Evolutionary conservation across 2,888 invertebrate species (phyloP), one percentile per base, ranked within the genome.

Genomic region (Mechanitis mazaeus): DNA sequence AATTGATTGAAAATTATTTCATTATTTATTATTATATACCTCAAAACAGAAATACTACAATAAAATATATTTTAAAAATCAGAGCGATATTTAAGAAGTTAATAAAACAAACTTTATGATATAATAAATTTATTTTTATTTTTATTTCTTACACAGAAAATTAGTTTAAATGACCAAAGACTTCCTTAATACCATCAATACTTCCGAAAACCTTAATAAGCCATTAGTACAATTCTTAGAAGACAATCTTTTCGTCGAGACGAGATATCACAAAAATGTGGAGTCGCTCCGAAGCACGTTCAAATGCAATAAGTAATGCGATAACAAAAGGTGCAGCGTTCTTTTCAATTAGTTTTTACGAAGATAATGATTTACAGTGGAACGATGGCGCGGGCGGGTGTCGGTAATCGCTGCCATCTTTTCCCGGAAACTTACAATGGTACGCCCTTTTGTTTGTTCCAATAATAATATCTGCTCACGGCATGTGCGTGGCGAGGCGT

Each of bases 291-390:
- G 59, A 47, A 64, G 67, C 68, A 65, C 69, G 69, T 68, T 67
- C 69, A 60, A 64, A 65, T 59, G 70, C 65, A 70, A 68, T 69
- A 69, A 71, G 73, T 75, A 75, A 78, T 76, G 73, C 73, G 75
- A 74, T 76, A 79, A 83, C 82, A 84, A 83, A 78, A 77, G 76
- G 75, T 69, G 71, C 70, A 68, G 81, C 77, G 79, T 78, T 83
- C 83, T 80, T 83, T 85, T 81, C 82, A 85, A 84, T 85, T 83
- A 83, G 85, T 85, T 85, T 85, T 85, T 84, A 84, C 84, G 75
- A 68, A 78, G 83, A 83, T 85, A 85, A 82, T 83, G 82, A 84
- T 85, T 85, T 81, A 80, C 79, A 77, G 76, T 75, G 78, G 65
- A 74, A 67, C 62, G 65, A 68, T 67, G 67, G 71, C 69, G 67